Evolutionary conservation across 2,888 invertebrate species (phyloP).

Genomic region (Thymelicus acteon): DNA sequence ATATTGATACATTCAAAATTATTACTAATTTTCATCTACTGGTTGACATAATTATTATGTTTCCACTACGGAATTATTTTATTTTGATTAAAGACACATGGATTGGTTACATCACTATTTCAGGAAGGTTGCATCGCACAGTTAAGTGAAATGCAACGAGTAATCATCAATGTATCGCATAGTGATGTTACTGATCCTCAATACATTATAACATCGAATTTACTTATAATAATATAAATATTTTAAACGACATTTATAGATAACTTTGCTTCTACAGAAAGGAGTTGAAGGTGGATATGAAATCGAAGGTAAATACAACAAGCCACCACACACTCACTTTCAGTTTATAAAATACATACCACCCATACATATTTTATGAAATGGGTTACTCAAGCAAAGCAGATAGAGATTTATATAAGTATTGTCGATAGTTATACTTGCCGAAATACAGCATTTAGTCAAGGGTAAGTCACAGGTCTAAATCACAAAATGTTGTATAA

Average conservation of each 20-base stretch:
- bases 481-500: conserved; percentile 23
- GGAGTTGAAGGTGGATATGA: background rate
- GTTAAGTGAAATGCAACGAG: conserved; percentile 23
- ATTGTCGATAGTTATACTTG: conserved; percentile 30
- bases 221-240: background rate
- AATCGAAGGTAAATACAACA: background rate
- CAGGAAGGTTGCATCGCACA: conserved; percentile 20
- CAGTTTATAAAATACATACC: background rate
- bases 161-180: conserved; percentile 2
- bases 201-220: conserved; percentile 7
- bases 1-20: conserved; percentile 11
- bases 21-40: conserved; percentile 7
- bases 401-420: conserved; percentile 2
- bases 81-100: background rate
- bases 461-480: conserved; percentile 13
- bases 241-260: conserved; percentile 3
- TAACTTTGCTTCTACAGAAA: background rate
- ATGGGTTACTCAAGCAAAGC: background rate
- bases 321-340: background rate
- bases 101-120: conserved; percentile 22
- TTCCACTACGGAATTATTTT: background rate
- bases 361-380: background rate
- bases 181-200: conserved; percentile 7
- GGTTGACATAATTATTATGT: background rate
- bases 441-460: conserved; percentile 23